Base-by-base conservation (phyloP, 30 jellyfish, hydroid and myxozoan genomes). In the Phacellophora camtschatica region DNA sequence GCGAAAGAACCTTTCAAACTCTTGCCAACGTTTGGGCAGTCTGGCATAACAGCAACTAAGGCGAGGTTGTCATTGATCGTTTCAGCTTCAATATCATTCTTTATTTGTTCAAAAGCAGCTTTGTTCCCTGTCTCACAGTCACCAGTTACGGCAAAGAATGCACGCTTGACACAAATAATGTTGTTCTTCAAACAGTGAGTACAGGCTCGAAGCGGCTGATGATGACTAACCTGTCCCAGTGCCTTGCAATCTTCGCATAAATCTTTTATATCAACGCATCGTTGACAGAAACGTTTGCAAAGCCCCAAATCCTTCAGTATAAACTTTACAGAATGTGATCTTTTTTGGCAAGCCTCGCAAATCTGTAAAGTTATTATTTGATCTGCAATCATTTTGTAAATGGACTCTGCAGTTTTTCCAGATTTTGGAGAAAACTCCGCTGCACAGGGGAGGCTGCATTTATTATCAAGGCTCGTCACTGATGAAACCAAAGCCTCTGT, bases 401-500 rank as follows among this genome's bases (percentile, higher is more conserved):
- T 39, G 51, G 51, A 39, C 13, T 39, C 51, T 39, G 51, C 51
- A 39, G 51, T 39, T 39, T 39, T 39, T 71, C 85, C 85, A 53
- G 85, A 74, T 71, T 71, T 71, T 30, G 36, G 36, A 3, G 74
- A 48, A 59, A 45, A 71, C 85, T 71, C 85, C 31, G 49, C 85
- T 45, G 85, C 71, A 48, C 46, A 74, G 27, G 85, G 85, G 46
- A 71, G 34, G 31, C 73, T 48, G 58, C 71, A 49, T 74, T 71
- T 71, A 71, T 71, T 31, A 59, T 71, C 85, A 45, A 71, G 34
- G 73, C 73, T 71, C 11, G 85, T 71, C 46, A 71, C 85, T 24
- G 74, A 48, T 48, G 73, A 30, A 48, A 48, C 85, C 27, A 71
- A 30, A 71, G 85, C 85, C 49, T 71, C 85, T 30, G 85, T 71